Base-by-base conservation (phyloP, 2,797 vertebrate species). In the Coranthus polyacanthus region DNA sequence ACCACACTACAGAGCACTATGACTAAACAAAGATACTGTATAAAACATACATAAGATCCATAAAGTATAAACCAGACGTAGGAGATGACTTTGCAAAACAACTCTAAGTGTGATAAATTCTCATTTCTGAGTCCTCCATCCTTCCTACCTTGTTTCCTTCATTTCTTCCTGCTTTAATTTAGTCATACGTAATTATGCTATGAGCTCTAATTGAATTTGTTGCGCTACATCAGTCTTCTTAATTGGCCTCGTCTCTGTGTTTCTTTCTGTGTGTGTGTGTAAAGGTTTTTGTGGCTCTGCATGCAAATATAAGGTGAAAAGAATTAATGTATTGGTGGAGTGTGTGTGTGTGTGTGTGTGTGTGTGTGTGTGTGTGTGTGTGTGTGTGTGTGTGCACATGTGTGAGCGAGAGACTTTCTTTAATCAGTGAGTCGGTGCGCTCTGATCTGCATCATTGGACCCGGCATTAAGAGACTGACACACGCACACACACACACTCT, bases 171-270 rank as follows among this genome's bases (percentile, higher is more conserved):
- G 0, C 41, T 69, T 75, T 79, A 72, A 83, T 79, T 82, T 22
- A 78, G 50, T 84, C 77, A 49, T 55, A 55, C 16, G 1, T 72
- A 81, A 85, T 87, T 81, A 84, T 21, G 49, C 52, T 6, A 54
- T 45, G 57, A 79, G 68, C 61, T 45, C 41, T 80, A 88, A 88
- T 88, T 87, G 44, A 81, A 79, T 87, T 78, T 88, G 82, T 73
- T 78, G 71, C 46, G 65, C 84, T 83, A 83, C 90, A 89, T 88
- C 64, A 58, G 71, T 83, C 83, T 84, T 77, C 58, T 72, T 91
- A 87, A 90, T 88, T 86, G 79, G 56, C 44, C 68, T 36, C 57
- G 43, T 53, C 52, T 57, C 17, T 1, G 18, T 60, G 63, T 70
- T 29, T 59, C 16, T 22, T 36, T 52, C 17, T 47, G 44, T 78